phyloP scores from a whole-genome alignment of 2,888 invertebrate species.

The Drosophila siamana region DNA sequence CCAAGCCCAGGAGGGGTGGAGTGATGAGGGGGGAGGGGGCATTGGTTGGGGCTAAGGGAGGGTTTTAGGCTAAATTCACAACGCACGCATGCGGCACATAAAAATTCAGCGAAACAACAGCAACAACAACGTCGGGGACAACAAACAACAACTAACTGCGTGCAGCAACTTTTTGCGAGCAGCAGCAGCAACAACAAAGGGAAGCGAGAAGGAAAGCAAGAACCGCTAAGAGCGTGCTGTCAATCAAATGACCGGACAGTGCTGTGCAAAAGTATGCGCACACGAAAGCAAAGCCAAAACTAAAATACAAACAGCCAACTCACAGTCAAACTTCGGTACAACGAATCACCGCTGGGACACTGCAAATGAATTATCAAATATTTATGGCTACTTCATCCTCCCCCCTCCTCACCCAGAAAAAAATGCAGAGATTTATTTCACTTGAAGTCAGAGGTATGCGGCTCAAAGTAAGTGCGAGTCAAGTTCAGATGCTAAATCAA shows the following conservation, averaged over 20 bases:
- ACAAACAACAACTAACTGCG: conserved; percentile 36
- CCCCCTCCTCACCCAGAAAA: not conserved
- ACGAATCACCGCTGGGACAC: not conserved
- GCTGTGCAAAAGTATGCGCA: conserved; percentile 25
- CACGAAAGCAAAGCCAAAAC: not conserved
- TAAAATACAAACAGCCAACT: not conserved
- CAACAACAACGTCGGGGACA: conserved; percentile 15
- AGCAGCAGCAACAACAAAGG: not conserved
- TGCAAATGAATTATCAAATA: not conserved
- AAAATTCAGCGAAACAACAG: conserved; percentile 29
- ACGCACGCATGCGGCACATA: conserved; percentile 57
- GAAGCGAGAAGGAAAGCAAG: conserved; percentile 14
- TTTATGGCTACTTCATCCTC: not conserved
- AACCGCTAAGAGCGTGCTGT: conserved; percentile 66
- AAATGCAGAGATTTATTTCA: not conserved
- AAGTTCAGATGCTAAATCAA: not conserved
- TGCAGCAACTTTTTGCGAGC: conserved; percentile 45
- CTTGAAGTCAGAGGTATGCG: not conserved
- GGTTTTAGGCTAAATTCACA: conserved; percentile 20
- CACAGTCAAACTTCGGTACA: not conserved
- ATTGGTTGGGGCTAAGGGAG: conserved; percentile 14
- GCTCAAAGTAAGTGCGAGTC: not conserved
- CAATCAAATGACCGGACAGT: conserved; percentile 61
- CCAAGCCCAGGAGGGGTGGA: not conserved
- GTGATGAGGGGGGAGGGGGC: not conserved